Base-by-base conservation (phyloP, 2,113 vertebrate genomes). In the Tichodroma muraria region DNA sequence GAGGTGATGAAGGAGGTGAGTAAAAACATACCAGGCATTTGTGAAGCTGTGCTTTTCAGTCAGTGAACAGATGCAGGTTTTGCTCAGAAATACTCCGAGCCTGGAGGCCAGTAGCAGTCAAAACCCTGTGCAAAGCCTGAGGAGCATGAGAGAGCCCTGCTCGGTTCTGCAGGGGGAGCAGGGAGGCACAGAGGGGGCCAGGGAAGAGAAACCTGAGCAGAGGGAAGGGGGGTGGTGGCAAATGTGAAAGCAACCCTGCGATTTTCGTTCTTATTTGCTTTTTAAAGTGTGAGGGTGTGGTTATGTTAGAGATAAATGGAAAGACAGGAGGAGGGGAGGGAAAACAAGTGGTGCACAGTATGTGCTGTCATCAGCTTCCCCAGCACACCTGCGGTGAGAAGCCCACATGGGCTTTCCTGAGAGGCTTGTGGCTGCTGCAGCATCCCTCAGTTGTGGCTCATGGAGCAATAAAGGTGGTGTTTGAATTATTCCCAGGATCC, bases 71-170 rank as follows among this genome's bases (percentile, higher is more conserved):
- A 5, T 0, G 15, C 25, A 11, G 38, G 2, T 50, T 78, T 73
- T 54, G 0, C 73, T 52, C 40, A 16, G 56, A 33, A 66, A 20
- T 27, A 7, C 38, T 52, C 33, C 0, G 3, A 54, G 7, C 11
- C 0, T 8, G 22, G 66, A 35, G n/a, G 31, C 33, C 8, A 2
- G 12, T 3, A 8, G 11, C 19, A 68, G 31, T 12, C 11, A 15
- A 15, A 59, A 76, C 63, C 49, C 42, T 17, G 37, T 1, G 5
- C 37, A 30, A n/a, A 70, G 6, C 11, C 30, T 27, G 0, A 28
- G 1, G 44, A 52, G 11, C 49, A 56, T 20, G 45, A 45, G 45
- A 45, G 45, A 47, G 45, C 45, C 45, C 45, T 47, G 45, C 45
- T 19, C 8, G 45, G 45, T 10, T 45, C 45, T 45, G 45, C 45